phyloP scores from a whole-genome alignment of 2,797 vertebrate genomes.

The Molossus alvarezi region DNA sequence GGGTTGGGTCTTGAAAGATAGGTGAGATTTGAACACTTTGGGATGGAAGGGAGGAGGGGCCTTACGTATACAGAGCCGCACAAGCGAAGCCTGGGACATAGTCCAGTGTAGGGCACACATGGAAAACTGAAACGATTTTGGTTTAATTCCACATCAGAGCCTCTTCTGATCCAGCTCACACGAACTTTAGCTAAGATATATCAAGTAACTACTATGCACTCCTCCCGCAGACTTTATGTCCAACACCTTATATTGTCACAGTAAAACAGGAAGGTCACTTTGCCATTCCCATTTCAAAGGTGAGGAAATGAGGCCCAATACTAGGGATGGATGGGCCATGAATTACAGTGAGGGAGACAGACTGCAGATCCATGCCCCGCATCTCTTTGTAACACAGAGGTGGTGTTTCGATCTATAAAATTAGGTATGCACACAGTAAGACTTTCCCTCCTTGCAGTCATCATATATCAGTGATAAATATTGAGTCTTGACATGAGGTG shows the following conservation, averaged over 20 bases:
- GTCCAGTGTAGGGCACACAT: fast-evolving
- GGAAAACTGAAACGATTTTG: not conserved
- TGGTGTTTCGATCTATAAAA: not conserved
- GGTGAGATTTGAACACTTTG: not conserved
- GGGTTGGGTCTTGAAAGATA: not conserved
- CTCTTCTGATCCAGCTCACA: not conserved
- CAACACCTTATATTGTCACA: not conserved
- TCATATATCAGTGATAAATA: not conserved
- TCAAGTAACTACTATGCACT: not conserved
- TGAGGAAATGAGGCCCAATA: not conserved
- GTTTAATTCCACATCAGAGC: not conserved
- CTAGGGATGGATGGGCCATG: not conserved
- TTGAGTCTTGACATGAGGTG: not conserved
- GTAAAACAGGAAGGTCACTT: not conserved
- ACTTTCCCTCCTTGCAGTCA: not conserved
- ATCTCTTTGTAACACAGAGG: conserved; percentile 10
- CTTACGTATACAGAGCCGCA: not conserved
- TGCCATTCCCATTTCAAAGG: conserved; percentile 43
- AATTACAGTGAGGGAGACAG: not conserved
- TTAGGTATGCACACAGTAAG: not conserved
- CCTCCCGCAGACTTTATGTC: not conserved
- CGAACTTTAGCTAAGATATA: not conserved
- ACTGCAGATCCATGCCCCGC: not conserved
- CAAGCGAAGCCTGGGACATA: not conserved
- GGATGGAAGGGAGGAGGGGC: not conserved